Percentiles rank a stretch among this genome's conserved stretches.
phyloP scores from a whole-genome alignment of 2,113 vertebrate species.

The Passer montanus region DNA sequence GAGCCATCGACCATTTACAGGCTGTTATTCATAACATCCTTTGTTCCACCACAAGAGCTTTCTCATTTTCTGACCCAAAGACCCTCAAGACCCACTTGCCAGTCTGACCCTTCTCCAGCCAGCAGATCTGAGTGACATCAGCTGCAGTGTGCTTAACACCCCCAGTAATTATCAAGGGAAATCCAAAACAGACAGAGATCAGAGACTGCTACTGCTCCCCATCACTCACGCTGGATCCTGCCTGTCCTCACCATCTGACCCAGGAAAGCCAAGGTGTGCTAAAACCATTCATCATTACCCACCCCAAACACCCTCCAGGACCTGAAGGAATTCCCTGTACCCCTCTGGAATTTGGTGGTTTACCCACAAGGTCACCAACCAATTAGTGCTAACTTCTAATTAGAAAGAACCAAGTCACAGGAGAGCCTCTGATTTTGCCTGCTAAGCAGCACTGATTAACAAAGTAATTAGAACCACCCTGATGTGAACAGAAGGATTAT shows the following conservation, averaged over 20 bases:
- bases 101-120: rapidly evolving
- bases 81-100: neutral
- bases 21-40: neutral
- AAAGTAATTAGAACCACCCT: neutral
- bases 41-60: neutral
- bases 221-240: neutral
- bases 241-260: rapidly evolving
- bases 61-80: neutral
- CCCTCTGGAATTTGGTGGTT: neutral
- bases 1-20: neutral
- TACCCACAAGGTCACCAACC: neutral
- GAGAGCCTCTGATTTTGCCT: neutral
- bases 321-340: neutral
- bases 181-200: neutral
- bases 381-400: slow-evolving; percentile 16
- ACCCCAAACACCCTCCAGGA: neutral
- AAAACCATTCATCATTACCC: neutral
- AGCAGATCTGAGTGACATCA: neutral
- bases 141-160: neutral
- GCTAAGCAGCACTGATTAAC: neutral
- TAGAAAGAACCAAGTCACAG: neutral
- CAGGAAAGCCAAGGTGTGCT: neutral
- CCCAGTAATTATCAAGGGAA: neutral
- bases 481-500: neutral
- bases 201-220: rapidly evolving